phyloP scores from a whole-genome alignment of 1,140 invertebrate genomes.

The Bombus haemorrhoidalis region DNA sequence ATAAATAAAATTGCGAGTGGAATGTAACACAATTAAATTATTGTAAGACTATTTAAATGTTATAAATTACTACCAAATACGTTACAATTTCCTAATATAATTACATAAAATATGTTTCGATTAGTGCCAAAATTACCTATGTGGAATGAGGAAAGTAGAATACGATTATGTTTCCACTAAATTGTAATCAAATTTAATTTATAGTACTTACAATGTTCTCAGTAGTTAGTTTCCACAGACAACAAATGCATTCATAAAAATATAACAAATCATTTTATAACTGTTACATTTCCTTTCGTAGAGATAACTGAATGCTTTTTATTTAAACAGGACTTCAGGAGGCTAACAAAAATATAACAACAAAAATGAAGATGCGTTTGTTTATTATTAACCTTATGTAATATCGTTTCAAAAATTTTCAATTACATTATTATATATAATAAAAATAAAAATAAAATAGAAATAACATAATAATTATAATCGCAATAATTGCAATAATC shows the following conservation, averaged over 20 bases:
- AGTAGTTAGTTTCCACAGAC: conserved; percentile 10
- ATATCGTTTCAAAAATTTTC: conserved; percentile 82
- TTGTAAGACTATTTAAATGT: not conserved
- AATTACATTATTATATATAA: conserved; percentile 82
- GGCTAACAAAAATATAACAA: conserved; percentile 63
- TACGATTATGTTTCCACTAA: conserved; percentile 21
- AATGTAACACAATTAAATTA: not conserved
- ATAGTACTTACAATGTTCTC: conserved; percentile 41
- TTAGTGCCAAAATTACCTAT: not conserved
- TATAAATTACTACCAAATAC: not conserved
- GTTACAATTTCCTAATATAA: not conserved
- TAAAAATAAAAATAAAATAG: conserved; percentile 74
- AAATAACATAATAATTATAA: conserved; percentile 73
- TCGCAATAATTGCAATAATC: conserved; percentile 72
- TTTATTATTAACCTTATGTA: conserved; percentile 83
- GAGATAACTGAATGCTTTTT: not conserved
- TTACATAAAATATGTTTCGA: not conserved
- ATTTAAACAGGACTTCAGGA: conserved; percentile 19
- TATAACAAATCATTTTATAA: conserved; percentile 8
- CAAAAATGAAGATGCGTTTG: conserved; percentile 80
- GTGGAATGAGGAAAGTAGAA: conserved; percentile 3
- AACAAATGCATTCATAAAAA: conserved; percentile 16
- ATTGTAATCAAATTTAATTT: conserved; percentile 42
- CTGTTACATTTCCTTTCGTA: conserved; percentile 7
- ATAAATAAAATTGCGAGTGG: not conserved